Conservation (phyloP, 2,888 invertebrate genomes). For the Epinotia ramella region DNA sequence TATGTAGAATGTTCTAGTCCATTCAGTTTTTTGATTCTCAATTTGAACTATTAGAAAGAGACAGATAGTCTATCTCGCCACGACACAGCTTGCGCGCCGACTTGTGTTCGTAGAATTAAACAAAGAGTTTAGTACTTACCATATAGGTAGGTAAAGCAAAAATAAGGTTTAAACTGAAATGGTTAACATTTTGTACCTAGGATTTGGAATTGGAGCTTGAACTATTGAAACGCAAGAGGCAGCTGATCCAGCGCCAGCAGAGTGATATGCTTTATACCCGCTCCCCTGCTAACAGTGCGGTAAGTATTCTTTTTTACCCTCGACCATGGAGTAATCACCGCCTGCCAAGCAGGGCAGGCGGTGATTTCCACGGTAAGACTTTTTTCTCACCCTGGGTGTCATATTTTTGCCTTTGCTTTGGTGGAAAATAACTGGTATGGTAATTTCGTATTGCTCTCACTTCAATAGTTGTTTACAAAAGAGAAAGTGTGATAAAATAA, state of each 20-base stretch:
- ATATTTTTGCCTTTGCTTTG: background rate
- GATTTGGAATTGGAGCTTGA: slow-evolving; percentile 72
- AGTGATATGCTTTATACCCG: slow-evolving; percentile 52
- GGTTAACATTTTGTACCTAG: slow-evolving; percentile 51
- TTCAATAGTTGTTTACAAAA: background rate
- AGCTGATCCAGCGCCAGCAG: slow-evolving; percentile 72
- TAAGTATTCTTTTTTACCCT: slow-evolving; percentile 12
- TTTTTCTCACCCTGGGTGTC: background rate
- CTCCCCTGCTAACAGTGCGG: background rate
- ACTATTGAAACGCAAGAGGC: slow-evolving; percentile 70
- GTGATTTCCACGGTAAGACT: background rate
- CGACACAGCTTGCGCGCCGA: too few species aligned
- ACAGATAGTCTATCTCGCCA: too few species aligned
- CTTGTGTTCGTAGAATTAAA: too few species aligned
- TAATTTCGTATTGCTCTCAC: background rate
- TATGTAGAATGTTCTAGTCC: too few species aligned
- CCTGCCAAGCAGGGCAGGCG: background rate
- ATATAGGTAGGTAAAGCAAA: too few species aligned
- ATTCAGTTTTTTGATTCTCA: too few species aligned
- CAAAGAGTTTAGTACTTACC: too few species aligned
- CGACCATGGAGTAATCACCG: background rate
- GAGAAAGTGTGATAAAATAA: background rate
- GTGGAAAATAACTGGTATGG: background rate
- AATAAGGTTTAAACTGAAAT: background rate
- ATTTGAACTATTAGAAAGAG: too few species aligned